Base-by-base conservation (phyloP, 2,888 invertebrate genomes). In the Catocala sponsa region DNA sequence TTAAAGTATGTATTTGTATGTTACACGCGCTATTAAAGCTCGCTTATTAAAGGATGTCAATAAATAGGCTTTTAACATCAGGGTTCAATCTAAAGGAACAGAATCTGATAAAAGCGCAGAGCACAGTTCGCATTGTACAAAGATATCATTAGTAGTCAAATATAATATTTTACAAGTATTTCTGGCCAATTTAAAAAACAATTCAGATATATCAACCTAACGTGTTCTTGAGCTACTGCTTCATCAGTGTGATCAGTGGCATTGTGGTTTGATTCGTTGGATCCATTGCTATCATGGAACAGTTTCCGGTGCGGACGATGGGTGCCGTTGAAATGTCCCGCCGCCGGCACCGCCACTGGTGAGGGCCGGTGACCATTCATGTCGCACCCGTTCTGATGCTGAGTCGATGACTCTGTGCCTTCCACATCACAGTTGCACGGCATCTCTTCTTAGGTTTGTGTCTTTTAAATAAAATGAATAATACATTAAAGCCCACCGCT, bases 281-380 rank as follows among this genome's bases (percentile, higher is more conserved):
- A 70, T 44, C 72, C 78, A 42, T 85, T 83, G 6, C 79, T 84
- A 38, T 84, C 79, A 60, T 86, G 82, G 70, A 81, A 86, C 43
- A 81, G 75, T 68, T 81, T 90, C 68, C 89, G 82, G 72, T 90
- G 89, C 4, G 87, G 86, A 15, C 76, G 74, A 55, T 86, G 87
- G 49, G 73, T 68, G 42, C 79, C 74, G 33, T 83, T 82, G 46
- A 78, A 74, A 25, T 71, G 70, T 35, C 74, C 79, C 7, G 75
- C 35, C 6, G 35, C 7, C 35, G 35, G 7, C 35, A 9, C 35
- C 25, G 25, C 25, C 25, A 4, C 25, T 25, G 25, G 43, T 25
- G 59, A 38, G 15, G 53, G 25, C 52, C 55, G 69, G n/a, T 57
- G 70, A 52, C 62, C 66, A 59, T 78, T 76, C 63, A 77, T 65